A percentile compares a stretch with the other conserved stretches of the same genome.
Conservation (phyloP, 2,113 vertebrate species). For the Bubo bubo region DNA sequence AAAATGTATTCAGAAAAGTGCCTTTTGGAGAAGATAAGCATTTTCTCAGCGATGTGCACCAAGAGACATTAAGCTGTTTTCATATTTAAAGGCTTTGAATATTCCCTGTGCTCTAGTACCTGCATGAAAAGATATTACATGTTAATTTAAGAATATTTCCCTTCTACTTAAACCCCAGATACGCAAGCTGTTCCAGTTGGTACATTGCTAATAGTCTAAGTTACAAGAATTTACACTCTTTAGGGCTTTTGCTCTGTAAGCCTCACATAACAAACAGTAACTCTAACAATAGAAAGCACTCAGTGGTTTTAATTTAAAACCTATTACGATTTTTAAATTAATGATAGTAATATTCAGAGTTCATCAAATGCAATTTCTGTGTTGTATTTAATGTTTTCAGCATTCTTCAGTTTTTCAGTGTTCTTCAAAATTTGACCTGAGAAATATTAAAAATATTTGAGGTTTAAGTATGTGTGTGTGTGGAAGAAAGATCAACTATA, state of each 20-base stretch:
- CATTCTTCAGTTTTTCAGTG: background rate
- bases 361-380: background rate
- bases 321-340: background rate
- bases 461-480: background rate
- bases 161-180: background rate
- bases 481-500: background rate
- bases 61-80: background rate
- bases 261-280: background rate
- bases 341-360: background rate
- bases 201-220: background rate
- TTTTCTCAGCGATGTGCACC: background rate
- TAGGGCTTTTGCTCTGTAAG: background rate
- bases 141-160: background rate
- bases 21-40: background rate
- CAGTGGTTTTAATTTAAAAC: background rate
- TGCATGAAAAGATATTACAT: background rate
- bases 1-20: background rate
- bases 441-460: background rate
- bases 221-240: background rate
- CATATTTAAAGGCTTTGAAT: background rate
- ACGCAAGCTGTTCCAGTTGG: background rate
- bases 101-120: background rate
- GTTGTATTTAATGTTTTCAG: background rate
- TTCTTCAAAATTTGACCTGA: background rate
- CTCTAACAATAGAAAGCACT: background rate